Base-by-base conservation (phyloP, 2,797 vertebrate species). In the Limosa lapponica region DNA sequence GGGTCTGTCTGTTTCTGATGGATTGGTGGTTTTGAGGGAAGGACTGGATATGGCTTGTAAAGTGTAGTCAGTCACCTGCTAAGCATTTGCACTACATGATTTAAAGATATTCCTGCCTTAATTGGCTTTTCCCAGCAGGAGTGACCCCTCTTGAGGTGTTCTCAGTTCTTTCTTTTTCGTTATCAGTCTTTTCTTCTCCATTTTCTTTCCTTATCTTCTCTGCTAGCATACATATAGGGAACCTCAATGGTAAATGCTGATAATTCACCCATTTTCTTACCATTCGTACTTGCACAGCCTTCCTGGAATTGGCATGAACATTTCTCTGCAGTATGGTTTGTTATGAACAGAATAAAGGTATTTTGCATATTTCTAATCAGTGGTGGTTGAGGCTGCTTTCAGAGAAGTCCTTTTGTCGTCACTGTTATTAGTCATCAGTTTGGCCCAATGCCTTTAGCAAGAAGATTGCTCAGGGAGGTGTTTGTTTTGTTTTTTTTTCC, bases 331-430 rank as follows among this genome's bases (percentile, higher is more conserved):
- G 71, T 54, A 6, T 65, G 44, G 39, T 70, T 87, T 88, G 62
- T 87, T 92, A 52, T 65, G 67, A 94, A 66, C 72, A 90, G 86
- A 84, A 85, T 96, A 55, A 86, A 92, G 58, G 66, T 95, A 24
- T 73, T 96, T 87, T 93, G 69, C 61, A 13, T 90, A 79, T 88
- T 94, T 91, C 61, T 93, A 93, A 89, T 87, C 74, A 67, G 65
- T 36, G 34, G n/a, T 52, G 55, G 73, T 90, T 6, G 1, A 73
- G 82, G 43, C 77, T 82, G 81, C 62, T 80, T 92, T 84, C 74
- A 87, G 87, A 82, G 46, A 75, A 70, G 64, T 67, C 64, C 65
- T 82, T 95, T 96, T 55, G 67, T 89, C 10, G 5, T 73, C 67
- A 66, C 62, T 11, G 3, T 72, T 96, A 73, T 69, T 96, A 95